Conservation (phyloP, 2,797 vertebrate species). For the Darevskia mixta region DNA sequence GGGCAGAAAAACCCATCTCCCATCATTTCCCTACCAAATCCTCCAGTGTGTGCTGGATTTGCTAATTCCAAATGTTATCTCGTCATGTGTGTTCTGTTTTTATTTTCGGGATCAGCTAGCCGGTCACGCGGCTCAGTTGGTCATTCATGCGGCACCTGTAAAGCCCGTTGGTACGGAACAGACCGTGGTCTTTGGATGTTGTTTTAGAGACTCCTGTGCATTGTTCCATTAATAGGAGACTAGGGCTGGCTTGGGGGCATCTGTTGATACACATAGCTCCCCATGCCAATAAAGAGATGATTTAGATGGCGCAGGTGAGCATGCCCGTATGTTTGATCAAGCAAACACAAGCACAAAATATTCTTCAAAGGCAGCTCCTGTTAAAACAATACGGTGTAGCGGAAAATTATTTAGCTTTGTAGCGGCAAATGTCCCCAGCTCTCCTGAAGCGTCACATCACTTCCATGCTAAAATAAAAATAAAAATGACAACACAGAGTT, state of each 20-base stretch:
- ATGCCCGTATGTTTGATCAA: not conserved
- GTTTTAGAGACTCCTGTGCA: conserved; percentile 42
- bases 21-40: conserved; percentile 18
- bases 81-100: not conserved
- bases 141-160: not conserved
- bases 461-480: no score
- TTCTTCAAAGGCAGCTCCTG: conserved; percentile 21
- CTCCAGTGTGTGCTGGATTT: not conserved
- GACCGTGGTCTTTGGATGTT: conserved; percentile 1
- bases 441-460: not conserved
- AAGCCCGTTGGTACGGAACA: conserved; percentile 6
- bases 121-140: not conserved
- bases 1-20: not conserved
- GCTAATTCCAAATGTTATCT: conserved; percentile 31
- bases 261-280: not conserved
- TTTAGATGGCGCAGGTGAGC: conserved; percentile 43
- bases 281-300: conserved; percentile 37
- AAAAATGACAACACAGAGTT: no score
- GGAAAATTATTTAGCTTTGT: not conserved
- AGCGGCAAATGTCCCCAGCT: not conserved
- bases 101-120: not conserved
- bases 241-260: conserved; percentile 16
- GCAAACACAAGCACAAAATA: conserved; percentile 8
- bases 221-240: conserved; percentile 29
- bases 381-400: not conserved